Conservation (phyloP, 2,797 vertebrate genomes). For the Rhabdophis nuchalis region DNA sequence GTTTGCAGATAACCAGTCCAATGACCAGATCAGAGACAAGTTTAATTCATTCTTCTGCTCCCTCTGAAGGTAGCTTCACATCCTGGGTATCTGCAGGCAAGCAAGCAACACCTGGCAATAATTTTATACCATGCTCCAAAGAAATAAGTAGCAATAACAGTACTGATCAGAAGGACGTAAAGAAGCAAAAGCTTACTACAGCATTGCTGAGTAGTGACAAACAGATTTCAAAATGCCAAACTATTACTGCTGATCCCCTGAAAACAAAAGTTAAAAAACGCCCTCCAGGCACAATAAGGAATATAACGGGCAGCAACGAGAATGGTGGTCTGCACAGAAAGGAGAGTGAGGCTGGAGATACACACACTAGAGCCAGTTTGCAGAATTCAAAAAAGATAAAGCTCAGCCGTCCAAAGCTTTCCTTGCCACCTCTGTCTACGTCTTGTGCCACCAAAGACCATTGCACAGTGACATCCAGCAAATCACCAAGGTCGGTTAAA, state of each 20-base stretch:
- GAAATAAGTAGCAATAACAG: background rate
- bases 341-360: background rate
- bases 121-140: background rate
- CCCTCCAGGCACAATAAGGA: background rate
- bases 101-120: background rate
- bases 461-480: constrained; percentile 3
- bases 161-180: background rate
- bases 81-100: background rate
- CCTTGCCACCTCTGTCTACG: background rate
- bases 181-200: background rate
- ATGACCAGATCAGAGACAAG: constrained; percentile 19
- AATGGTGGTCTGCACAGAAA: background rate
- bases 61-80: background rate
- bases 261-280: background rate
- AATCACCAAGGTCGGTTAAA: constrained; percentile 16
- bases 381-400: constrained; percentile 59
- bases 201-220: background rate
- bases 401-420: constrained; percentile 52
- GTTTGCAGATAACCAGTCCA: constrained; percentile 25
- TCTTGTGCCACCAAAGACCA: constrained; percentile 9
- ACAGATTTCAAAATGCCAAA: background rate
- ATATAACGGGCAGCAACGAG: background rate
- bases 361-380: constrained; percentile 3
- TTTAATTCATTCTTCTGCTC: constrained; percentile 10
- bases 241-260: background rate